Base-by-base conservation (phyloP, 2,113 vertebrate genomes). In the Bothrops jararaca region DNA sequence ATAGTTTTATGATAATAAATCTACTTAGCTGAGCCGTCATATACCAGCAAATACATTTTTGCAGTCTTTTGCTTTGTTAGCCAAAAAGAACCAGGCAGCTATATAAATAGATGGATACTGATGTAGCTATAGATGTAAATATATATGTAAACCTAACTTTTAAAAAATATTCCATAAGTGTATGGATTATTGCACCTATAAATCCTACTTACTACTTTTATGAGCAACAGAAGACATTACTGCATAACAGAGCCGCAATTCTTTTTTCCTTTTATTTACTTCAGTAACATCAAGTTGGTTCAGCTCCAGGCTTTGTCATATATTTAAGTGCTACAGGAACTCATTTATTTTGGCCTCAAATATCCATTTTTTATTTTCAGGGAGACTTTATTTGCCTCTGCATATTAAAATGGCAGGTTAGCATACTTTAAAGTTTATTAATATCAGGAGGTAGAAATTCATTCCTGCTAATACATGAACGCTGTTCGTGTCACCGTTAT, bases 91-190 rank as follows among this genome's bases (percentile, higher is more conserved):
- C 34, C 74, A 80, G 34, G 69, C 34, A 80, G 18, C 34, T 80
- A 20, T 39, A 39, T 74, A 20, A 34, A 80, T 80, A 80, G 74
- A 42, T 22, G 34, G 18, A 42, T 80, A 22, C 18, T 22, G 34
- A 80, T 42, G 34, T 80, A 80, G 34, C 7, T 42, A 80, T 80
- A 80, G 6, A 80, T 39, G 74, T 80, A 80, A 86, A 52, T 52
- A 57, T 93, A 13, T 20, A 52, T 60, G 42, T 86, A 90, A 95
- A 91, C 95, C 92, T 89, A 94, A 85, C 52, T 94, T 57, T 20
- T 8, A 20, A n/a, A 74, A 69, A 93, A 74, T 89, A 89, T 89
- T 89, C 69, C 58, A 48, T 6, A 26, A 89, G 53, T 11, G 53
- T n/a, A 34, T 52, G 45, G 45, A 86, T 90, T 92, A 92, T 56